Percentiles rank a stretch among this genome's conserved stretches.
These are phyloP conservation scores for Apodemus speciosus DNA, from an alignment of 2,113 vertebrate genomes.

Conservation along the genomic window DNA sequence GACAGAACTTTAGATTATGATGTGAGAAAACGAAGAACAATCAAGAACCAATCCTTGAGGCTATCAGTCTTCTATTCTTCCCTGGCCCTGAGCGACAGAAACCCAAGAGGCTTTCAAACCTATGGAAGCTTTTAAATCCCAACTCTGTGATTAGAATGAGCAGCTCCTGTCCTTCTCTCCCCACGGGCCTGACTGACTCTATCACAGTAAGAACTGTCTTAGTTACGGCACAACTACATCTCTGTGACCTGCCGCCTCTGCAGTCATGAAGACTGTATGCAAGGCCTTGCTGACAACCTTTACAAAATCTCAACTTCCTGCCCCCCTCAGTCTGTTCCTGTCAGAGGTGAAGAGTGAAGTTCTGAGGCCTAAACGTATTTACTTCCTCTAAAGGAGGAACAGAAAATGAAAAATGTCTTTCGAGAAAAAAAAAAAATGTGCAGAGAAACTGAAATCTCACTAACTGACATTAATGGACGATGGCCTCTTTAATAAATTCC, in stretches of 20 bases:
- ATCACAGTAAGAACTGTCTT: not conserved
- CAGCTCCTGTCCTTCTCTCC: not conserved
- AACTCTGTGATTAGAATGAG: not conserved
- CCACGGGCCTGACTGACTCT: not conserved
- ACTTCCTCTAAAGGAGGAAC: conserved; percentile 73
- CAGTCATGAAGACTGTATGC: not conserved
- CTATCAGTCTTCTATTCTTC: not conserved
- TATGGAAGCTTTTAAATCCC: not conserved
- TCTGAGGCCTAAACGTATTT: conserved; percentile 71
- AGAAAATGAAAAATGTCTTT: conserved; percentile 78
- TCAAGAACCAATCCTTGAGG: conserved; percentile 31
- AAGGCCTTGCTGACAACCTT: conserved; percentile 73
- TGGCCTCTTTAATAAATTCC: conserved; percentile 43
- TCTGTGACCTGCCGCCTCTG: conserved; percentile 47
- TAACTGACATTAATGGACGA: conserved; percentile 51
- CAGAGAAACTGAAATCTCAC: conserved; percentile 72
- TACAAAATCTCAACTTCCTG: conserved; percentile 79
- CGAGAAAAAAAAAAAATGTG: conserved; percentile 66
- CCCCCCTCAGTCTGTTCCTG: conserved; percentile 70
- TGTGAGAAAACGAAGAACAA: conserved; percentile 3
- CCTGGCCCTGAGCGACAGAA: not conserved
- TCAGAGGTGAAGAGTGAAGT: conserved; percentile 77
- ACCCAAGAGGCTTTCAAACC: not conserved
- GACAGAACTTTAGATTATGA: conserved; percentile 51
- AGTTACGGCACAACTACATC: not conserved